These are phyloP conservation scores for Argya squamiceps DNA, from an alignment of 2,797 vertebrate species.

Conservation along the genomic window DNA sequence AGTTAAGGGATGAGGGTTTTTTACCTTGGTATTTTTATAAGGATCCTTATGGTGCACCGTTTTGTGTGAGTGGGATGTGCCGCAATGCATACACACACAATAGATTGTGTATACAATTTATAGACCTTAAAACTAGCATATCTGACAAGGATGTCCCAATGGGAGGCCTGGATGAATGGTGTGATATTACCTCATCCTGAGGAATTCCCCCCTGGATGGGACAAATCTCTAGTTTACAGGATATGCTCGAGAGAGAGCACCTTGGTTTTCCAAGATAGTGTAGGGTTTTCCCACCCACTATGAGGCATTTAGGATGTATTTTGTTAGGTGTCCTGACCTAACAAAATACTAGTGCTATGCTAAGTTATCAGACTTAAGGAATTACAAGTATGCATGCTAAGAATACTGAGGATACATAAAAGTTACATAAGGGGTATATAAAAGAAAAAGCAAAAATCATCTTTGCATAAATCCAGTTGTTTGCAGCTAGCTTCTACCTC, in stretches of 20 bases:
- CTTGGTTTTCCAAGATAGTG: too few relatives aligned
- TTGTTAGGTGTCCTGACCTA: background rate
- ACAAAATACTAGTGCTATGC: background rate
- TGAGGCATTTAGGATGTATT: background rate
- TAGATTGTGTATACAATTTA: background rate
- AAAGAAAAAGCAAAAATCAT: background rate
- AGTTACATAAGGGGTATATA: background rate
- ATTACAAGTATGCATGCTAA: background rate
- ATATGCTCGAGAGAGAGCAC: too few relatives aligned
- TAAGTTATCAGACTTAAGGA: background rate
- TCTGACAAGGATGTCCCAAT: background rate
- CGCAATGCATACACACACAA: fast-evolving
- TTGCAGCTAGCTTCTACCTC: background rate
- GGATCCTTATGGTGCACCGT: background rate
- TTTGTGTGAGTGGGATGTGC: background rate
- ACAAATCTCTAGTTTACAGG: background rate
- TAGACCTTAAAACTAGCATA: too few relatives aligned
- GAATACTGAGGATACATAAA: background rate
- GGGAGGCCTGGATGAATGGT: background rate
- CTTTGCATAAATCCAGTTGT: background rate
- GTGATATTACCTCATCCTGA: background rate
- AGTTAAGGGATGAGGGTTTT: background rate
- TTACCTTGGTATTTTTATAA: background rate
- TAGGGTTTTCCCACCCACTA: background rate
- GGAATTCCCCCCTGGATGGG: too few relatives aligned